phyloP scores from a whole-genome alignment of 1,140 invertebrate genomes.

The Apolygus lucorum region DNA sequence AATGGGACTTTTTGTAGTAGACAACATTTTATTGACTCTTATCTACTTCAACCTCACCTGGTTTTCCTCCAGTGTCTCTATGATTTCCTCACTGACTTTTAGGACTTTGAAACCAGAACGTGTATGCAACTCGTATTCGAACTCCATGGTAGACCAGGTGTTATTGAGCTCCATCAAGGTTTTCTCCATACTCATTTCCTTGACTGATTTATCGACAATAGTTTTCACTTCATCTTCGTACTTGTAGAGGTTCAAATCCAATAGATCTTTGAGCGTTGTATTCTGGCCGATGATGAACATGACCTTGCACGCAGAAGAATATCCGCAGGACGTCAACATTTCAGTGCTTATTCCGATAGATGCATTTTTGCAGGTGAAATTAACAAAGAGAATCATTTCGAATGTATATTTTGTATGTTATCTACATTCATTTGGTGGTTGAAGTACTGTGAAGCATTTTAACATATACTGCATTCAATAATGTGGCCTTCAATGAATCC shows the following conservation, averaged over 20 bases:
- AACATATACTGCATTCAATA: no score
- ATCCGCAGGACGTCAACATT: no score
- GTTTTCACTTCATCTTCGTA: conserved; percentile 91
- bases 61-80: conserved; percentile 89
- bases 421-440: no score
- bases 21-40: no score
- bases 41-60: conserved; percentile 61
- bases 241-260: conserved; percentile 79
- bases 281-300: conserved; percentile 63
- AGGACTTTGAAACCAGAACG: conserved; percentile 68
- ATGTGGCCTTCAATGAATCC: no score
- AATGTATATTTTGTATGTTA: no score
- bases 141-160: conserved; percentile 76
- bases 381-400: no score
- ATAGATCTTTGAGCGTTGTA: conserved; percentile 74
- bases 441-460: no score
- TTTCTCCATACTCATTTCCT: conserved; percentile 95
- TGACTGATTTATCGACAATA: conserved; percentile 90
- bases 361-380: no score
- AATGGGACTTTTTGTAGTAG: no score
- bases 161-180: conserved; percentile 71
- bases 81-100: conserved; percentile 74
- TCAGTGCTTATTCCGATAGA: no score
- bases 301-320: conserved; percentile 44
- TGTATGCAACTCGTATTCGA: conserved; percentile 69